A percentile compares a stretch with the other conserved stretches of the same genome.
phyloP scores from a whole-genome alignment of 2,113 vertebrate genomes.

The Callithrix jacchus region DNA sequence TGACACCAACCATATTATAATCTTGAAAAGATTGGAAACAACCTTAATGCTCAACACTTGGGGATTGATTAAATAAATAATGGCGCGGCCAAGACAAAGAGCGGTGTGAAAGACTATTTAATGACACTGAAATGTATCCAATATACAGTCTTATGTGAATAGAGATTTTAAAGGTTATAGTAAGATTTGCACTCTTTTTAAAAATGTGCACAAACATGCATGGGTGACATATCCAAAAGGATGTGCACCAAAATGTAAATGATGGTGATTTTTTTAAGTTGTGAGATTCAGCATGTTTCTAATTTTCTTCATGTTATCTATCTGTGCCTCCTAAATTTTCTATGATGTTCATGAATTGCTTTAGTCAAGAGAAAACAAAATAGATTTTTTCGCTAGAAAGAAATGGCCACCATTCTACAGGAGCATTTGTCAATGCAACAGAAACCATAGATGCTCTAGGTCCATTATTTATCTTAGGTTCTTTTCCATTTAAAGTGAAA shows the following conservation, averaged over 20 bases:
- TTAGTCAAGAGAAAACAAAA: slow-evolving; percentile 37
- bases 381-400: neutral
- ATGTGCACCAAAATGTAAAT: neutral
- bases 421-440: neutral
- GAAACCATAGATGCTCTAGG: neutral
- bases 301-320: neutral
- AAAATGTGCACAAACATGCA: neutral
- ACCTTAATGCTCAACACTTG: slow-evolving; percentile 15
- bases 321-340: slow-evolving; percentile 24
- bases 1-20: neutral
- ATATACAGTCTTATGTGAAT: slow-evolving; percentile 20
- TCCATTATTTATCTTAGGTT: neutral
- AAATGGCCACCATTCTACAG: neutral
- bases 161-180: neutral
- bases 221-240: neutral
- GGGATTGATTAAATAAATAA: slow-evolving; percentile 40
- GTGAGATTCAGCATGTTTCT: neutral
- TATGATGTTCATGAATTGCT: neutral
- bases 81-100: neutral
- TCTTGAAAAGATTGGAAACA: slow-evolving; percentile 37
- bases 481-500: slow-evolving; percentile 31
- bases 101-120: neutral
- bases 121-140: neutral
- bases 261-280: neutral
- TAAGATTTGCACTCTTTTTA: neutral